phyloP scores from a whole-genome alignment of 2,113 vertebrate species.

The Xiphophorus maculatus region DNA sequence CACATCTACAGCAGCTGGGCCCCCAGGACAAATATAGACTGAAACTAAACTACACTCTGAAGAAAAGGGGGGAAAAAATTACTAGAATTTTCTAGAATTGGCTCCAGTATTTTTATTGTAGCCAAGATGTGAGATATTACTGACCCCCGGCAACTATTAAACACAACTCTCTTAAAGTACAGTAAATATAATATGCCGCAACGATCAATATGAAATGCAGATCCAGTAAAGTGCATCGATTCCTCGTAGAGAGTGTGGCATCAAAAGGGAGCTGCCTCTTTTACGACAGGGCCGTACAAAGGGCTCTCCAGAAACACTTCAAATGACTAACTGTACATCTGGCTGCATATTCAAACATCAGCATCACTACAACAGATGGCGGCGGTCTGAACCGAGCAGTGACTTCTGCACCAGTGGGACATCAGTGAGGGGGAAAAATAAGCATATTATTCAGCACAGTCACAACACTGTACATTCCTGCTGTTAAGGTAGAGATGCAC shows the following conservation, averaged over 20 bases:
- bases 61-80: neutral
- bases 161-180: constrained; percentile 32
- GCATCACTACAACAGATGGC: constrained; percentile 21
- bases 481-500: neutral
- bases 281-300: constrained; percentile 17
- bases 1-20: neutral
- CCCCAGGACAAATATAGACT: neutral
- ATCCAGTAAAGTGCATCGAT: constrained; percentile 53
- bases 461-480: neutral
- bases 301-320: constrained; percentile 12
- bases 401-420: constrained; percentile 4
- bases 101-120: neutral
- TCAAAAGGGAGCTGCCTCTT: constrained; percentile 8
- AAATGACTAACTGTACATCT: constrained; percentile 16
- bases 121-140: constrained; percentile 20
- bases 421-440: neutral
- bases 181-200: constrained; percentile 22
- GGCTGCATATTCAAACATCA: constrained; percentile 13
- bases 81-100: constrained; percentile 6
- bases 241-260: neutral
- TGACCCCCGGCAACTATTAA: constrained; percentile 8
- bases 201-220: constrained; percentile 50
- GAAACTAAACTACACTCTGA: neutral
- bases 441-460: neutral
- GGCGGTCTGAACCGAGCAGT: neutral